Conservation (phyloP, 2,888 invertebrate species). For the Mactromeris polynyma region DNA sequence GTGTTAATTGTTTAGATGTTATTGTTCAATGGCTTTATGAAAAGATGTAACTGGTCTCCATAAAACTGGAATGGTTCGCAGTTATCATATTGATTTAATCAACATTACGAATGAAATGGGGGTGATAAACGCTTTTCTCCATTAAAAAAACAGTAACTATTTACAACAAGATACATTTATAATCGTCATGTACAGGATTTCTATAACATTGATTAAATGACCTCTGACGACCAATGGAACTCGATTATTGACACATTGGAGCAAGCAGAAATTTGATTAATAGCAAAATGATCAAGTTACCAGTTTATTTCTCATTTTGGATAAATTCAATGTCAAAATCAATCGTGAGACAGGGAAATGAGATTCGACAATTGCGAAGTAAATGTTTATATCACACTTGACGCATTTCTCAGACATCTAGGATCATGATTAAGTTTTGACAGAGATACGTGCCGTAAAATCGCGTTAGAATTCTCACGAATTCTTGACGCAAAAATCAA, state of each 20-base stretch:
- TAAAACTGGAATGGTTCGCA: neutral
- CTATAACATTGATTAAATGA: conserved; percentile 45
- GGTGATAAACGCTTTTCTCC: neutral
- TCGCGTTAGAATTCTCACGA: conserved; percentile 54
- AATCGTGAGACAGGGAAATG: conserved; percentile 40
- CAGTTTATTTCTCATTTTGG: conserved; percentile 61
- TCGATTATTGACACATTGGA: conserved; percentile 59
- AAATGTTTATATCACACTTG: conserved; percentile 52
- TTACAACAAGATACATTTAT: neutral
- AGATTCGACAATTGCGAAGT: conserved; percentile 42
- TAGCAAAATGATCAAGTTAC: conserved; percentile 60
- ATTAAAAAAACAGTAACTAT: neutral
- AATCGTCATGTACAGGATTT: neutral
- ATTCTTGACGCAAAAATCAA: conserved; percentile 52
- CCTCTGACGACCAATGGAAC: conserved; percentile 51
- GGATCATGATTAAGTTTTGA: conserved; percentile 50
- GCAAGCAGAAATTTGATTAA: conserved; percentile 61
- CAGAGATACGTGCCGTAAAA: conserved; percentile 47
- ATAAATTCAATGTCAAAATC: conserved; percentile 53
- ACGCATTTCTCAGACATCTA: conserved; percentile 18
- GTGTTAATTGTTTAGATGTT: neutral
- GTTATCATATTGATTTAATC: neutral
- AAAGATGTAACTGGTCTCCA: neutral
- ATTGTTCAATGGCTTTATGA: neutral
- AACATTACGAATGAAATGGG: neutral